Base-by-base conservation (phyloP, 2,888 invertebrate species). In the Operophtera brumata region DNA sequence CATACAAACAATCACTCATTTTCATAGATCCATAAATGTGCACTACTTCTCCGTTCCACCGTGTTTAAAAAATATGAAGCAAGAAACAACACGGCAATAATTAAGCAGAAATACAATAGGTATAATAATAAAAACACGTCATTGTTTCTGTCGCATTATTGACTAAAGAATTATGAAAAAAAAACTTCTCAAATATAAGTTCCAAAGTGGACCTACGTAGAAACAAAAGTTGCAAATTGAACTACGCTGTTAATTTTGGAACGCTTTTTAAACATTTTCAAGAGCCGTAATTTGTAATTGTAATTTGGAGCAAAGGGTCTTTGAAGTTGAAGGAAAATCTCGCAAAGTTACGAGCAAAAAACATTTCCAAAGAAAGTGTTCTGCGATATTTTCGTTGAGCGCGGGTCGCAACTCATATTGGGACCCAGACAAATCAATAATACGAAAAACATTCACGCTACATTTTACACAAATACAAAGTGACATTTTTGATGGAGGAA, bases 281-380 rank as follows among this genome's bases (percentile, higher is more conserved):
- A 57, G 56, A 57, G 56, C 59, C 61, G 59, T 62, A 65, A 65
- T 65, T 65, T 65, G 65, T 65, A 62, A 65, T 65, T 65, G 64
- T 65, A 62, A 65, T 62, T 62, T 58, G 59, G 57, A 65, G 65
- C 65, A 65, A 65, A 65, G 61, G 62, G 62, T 62, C 65, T 65
- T 65, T 62, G 65, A 65, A 62, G 65, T 65, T 59, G 54, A 53
- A 57, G 58, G 61, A 61, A 64, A 65, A 65, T 65, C 62, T 62
- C 55, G 54, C 60, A 59, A 65, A 59, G 61, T 65, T 61, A 59
- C 62, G 59, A 57, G 56, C 52, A 59, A 61, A 62, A 64, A 65
- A 59, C 61, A 61, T 61, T 62, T 61, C 48, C 47, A 45, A 62
- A 55, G 57, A 64, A 64, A 62, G 54, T 61, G 54, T 55, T 62